Evolutionary conservation across 1,140 invertebrate genomes (phyloP).

Genomic region (Hylyphantes graminicola): DNA sequence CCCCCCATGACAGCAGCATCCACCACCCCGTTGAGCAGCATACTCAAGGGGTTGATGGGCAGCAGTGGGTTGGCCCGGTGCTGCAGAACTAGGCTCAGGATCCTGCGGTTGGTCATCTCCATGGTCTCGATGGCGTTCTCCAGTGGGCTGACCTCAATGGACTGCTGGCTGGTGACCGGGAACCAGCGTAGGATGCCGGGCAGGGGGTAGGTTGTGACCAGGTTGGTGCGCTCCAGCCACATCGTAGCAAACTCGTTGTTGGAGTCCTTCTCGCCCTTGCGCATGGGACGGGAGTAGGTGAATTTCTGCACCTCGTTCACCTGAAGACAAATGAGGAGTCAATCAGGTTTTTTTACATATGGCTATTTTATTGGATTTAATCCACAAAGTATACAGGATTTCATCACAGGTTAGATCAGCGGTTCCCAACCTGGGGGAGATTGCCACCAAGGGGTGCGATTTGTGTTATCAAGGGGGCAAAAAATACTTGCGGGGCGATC

Average conservation of each 20-base stretch:
- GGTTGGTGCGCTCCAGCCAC: conserved; percentile 89
- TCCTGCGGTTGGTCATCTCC: conserved; percentile 79
- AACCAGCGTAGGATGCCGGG: conserved; percentile 77
- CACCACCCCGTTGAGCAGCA: conserved; percentile 88
- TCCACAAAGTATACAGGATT: no score
- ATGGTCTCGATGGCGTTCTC: conserved; percentile 89
- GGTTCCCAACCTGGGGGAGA: no score
- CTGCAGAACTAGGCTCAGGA: conserved; percentile 78
- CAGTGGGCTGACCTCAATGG: conserved; percentile 77
- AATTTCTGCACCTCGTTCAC: conserved; percentile 92
- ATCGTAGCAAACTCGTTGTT: conserved; percentile 87
- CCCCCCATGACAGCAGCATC: conserved; percentile 94
- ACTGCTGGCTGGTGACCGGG: conserved; percentile 64
- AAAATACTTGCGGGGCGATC: no score
- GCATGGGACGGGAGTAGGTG: conserved; percentile 85
- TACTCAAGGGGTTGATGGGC: conserved; percentile 81
- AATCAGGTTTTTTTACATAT: no score
- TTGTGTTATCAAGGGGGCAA: no score
- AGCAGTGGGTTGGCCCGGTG: conserved; percentile 76
- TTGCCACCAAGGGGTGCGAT: no score
- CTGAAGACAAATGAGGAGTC: no score
- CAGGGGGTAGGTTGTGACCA: conserved; percentile 79
- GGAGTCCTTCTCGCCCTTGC: conserved; percentile 73
- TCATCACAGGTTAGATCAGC: no score
- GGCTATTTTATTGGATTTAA: no score